Percentiles rank a stretch among this genome's conserved stretches.
These are phyloP conservation scores for Nettapus auritus DNA, from an alignment of 2,113 vertebrate genomes.

Conservation along the genomic window DNA sequence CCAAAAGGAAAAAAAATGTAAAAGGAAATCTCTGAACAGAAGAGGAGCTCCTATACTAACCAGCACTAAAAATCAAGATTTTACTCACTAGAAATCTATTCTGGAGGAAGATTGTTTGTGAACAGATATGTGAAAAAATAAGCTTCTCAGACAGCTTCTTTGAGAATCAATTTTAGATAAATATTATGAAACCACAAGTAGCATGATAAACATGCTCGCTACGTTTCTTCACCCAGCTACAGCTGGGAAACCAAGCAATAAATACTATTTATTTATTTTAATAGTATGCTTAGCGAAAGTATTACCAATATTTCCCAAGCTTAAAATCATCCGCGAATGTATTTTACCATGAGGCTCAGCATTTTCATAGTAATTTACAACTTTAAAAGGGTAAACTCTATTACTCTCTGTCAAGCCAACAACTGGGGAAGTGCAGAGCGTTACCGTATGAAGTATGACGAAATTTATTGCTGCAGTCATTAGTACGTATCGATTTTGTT, in stretches of 20 bases:
- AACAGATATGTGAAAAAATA: conserved; percentile 31
- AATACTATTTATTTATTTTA: conserved; percentile 85
- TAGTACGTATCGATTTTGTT: conserved; percentile 80
- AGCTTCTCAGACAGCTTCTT: conserved; percentile 24
- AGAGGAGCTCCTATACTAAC: neutral
- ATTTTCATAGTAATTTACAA: conserved; percentile 82
- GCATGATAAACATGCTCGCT: conserved; percentile 72
- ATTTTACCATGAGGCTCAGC: conserved; percentile 78
- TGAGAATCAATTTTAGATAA: conserved; percentile 71
- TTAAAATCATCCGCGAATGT: conserved; percentile 76
- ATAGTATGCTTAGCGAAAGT: conserved; percentile 82
- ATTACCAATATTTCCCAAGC: conserved; percentile 80
- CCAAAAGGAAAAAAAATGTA: neutral
- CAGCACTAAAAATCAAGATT: neutral
- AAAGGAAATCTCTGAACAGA: neutral
- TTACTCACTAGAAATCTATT: conserved; percentile 18
- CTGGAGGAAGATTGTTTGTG: neutral
- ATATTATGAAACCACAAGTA: conserved; percentile 70
- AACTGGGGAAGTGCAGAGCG: conserved; percentile 74
- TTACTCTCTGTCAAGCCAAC: conserved; percentile 77
- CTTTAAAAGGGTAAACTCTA: conserved; percentile 80
- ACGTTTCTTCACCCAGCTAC: conserved; percentile 64
- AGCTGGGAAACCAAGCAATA: conserved; percentile 76
- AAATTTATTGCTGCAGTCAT: conserved; percentile 80
- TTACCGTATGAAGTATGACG: conserved; percentile 73